Conservation (phyloP, 2,113 vertebrate genomes). For the Camelus bactrianus region DNA sequence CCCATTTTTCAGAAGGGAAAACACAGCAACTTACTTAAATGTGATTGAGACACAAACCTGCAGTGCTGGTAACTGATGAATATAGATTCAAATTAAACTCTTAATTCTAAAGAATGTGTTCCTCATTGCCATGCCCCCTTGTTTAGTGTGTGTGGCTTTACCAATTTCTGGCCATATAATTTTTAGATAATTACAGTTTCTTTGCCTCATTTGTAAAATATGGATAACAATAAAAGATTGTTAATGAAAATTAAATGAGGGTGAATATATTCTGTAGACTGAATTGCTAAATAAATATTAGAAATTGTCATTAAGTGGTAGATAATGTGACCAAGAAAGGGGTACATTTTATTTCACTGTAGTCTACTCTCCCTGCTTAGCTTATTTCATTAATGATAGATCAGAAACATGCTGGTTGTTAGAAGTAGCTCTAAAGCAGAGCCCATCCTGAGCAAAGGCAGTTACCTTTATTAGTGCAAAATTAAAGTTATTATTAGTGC, state of each 20-base stretch:
- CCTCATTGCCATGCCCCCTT: background rate
- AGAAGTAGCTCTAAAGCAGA: background rate
- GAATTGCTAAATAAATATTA: constrained; percentile 43
- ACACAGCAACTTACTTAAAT: background rate
- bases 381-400: background rate
- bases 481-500: background rate
- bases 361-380: background rate
- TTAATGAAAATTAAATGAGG: constrained; percentile 54
- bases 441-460: background rate
- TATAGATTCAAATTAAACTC: background rate
- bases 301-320: constrained; percentile 24
- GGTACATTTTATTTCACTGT: background rate
- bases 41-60: background rate
- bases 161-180: background rate
- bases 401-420: background rate
- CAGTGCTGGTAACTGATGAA: background rate
- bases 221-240: background rate
- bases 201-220: background rate
- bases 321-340: background rate
- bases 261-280: background rate
- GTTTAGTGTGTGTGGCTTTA: background rate
- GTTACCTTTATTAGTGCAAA: background rate
- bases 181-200: constrained; percentile 38
- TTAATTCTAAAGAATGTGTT: background rate
- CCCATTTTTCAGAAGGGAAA: background rate